These are phyloP conservation scores for Gastracanthus pulcherrimus DNA, from an alignment of 2,888 invertebrate species.

Conservation along the genomic window DNA sequence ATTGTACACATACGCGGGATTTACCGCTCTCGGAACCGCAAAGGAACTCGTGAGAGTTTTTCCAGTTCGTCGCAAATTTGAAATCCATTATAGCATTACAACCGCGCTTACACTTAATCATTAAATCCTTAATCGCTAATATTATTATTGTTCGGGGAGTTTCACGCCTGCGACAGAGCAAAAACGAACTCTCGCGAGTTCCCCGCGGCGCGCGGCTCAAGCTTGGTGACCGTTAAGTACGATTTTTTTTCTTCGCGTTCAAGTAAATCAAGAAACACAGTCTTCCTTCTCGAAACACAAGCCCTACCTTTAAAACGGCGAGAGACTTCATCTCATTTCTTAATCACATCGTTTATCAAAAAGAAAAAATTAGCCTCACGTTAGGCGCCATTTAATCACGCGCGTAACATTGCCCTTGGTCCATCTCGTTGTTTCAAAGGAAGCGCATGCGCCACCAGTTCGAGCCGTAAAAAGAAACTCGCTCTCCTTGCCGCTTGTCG, in stretches of 20 bases:
- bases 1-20: no score
- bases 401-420: no score
- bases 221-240: neutral
- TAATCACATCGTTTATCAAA: no score
- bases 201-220: neutral
- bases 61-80: neutral
- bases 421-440: no score
- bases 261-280: neutral
- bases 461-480: no score
- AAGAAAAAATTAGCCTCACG: no score
- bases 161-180: neutral
- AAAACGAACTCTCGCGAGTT: neutral
- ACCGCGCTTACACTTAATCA: neutral
- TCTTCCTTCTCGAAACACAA: neutral
- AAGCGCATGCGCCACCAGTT: no score
- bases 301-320: no score
- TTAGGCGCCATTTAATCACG: no score
- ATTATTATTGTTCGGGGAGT: slow-evolving; percentile 19
- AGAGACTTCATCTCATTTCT: no score
- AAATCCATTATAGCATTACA: neutral
- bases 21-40: neutral
- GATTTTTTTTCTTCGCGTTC: neutral
- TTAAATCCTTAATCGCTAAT: slow-evolving; percentile 2
- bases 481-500: no score
- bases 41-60: neutral